Evolutionary conservation across 2,888 invertebrate species (phyloP).

Genomic region (Sinotaia quadrata): DNA sequence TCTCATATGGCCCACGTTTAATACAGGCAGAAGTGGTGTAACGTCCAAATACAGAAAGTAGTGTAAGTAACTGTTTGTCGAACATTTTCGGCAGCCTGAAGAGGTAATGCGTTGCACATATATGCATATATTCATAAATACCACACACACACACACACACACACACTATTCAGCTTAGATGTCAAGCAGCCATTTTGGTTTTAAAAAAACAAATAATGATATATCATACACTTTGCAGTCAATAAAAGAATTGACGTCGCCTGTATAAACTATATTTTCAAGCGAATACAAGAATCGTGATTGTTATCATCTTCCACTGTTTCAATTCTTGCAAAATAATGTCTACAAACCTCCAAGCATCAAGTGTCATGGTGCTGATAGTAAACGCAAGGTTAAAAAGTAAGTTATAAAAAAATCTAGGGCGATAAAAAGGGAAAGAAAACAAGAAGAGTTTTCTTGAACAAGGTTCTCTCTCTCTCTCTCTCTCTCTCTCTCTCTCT

Average conservation of each 20-base stretch:
- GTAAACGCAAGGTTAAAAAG: not conserved
- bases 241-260: too few species aligned
- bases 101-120: too few species aligned
- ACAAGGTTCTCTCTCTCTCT: not conserved
- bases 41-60: too few species aligned
- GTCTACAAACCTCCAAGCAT: not conserved
- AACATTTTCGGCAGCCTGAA: too few species aligned
- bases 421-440: not conserved
- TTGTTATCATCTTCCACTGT: not conserved
- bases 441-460: not conserved
- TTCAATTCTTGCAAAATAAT: not conserved
- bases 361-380: too few species aligned
- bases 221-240: too few species aligned
- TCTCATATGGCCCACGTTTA: too few species aligned
- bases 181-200: not conserved
- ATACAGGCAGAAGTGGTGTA: too few species aligned
- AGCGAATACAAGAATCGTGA: too few species aligned
- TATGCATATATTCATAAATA: too few species aligned
- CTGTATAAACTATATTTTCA: too few species aligned
- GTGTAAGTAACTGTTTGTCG: too few species aligned
- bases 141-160: slow-evolving; percentile 9
- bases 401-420: not conserved
- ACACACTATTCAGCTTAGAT: not conserved
- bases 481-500: slow-evolving; percentile 11
- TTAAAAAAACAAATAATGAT: not conserved